Percentiles rank a stretch among this genome's conserved stretches.
Conservation (phyloP, 2,888 invertebrate genomes). For the Mechanitis mazaeus region DNA sequence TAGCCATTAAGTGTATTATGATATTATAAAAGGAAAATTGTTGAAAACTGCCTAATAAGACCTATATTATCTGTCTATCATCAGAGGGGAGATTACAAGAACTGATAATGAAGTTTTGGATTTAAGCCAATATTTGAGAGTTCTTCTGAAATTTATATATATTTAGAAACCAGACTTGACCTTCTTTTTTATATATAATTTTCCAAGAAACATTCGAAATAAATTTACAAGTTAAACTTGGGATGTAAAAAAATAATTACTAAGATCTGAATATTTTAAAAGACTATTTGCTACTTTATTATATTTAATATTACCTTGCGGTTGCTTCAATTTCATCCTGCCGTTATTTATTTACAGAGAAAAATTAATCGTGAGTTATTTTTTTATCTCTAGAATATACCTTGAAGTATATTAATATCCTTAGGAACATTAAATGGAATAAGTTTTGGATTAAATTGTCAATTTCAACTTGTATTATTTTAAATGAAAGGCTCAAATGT, state of each 20-base stretch:
- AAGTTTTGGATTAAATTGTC: neutral
- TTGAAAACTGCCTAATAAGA: slow-evolving; percentile 15
- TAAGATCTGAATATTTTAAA: slow-evolving; percentile 17
- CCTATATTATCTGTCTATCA: slow-evolving; percentile 21
- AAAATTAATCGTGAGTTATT: neutral
- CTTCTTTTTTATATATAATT: neutral
- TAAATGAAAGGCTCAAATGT: slow-evolving; percentile 6
- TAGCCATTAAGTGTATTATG: neutral
- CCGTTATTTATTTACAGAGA: slow-evolving; percentile 19
- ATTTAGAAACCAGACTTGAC: slow-evolving; percentile 9
- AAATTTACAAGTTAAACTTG: neutral
- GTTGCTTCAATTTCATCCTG: neutral
- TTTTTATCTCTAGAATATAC: neutral
- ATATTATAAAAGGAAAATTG: neutral
- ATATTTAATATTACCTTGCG: slow-evolving; percentile 10
- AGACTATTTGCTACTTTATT: slow-evolving; percentile 20
- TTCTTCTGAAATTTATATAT: slow-evolving; percentile 15
- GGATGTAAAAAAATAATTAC: slow-evolving; percentile 18
- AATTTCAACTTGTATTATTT: neutral
- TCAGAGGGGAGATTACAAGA: slow-evolving; percentile 26
- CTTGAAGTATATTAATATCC: neutral
- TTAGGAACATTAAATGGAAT: neutral
- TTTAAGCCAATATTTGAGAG: slow-evolving; percentile 25
- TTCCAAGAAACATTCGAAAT: neutral
- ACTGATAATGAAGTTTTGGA: slow-evolving; percentile 27